Evolutionary conservation across 1,140 invertebrate genomes (phyloP), one percentile per base, ranked within the genome.

Genomic region (Samia ricini): DNA sequence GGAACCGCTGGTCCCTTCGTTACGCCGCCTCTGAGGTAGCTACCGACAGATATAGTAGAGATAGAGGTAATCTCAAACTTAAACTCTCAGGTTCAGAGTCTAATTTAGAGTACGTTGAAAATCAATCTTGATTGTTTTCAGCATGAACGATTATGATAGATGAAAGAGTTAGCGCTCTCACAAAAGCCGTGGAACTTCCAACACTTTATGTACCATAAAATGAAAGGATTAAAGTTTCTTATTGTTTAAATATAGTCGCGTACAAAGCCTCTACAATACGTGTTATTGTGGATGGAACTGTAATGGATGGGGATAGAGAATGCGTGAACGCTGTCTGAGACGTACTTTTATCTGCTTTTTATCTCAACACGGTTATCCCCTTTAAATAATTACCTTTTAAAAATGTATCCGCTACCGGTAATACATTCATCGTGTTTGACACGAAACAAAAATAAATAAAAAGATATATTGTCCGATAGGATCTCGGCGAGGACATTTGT

Each of bases 131-230:
- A 89, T 89, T 86, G 87, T 87, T 89, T 89, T 89, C 87, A 88
- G 84, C 87, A 89, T 89, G 87, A 90, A 88, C 85, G 85, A 90
- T 90, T 90, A 88, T 90, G 88, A 90, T 90, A 90, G 87, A 90
- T 90, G 87, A 88, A 90, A 90, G 87, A 90, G 88, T 90, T 90
- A 90, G 88, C 88, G 84, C 83, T 83, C 78, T 78, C 75, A 81
- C 85, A 82, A 81, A 57, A 80, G 80, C 72, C 70, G 72, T 49
- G 51, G 63, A 48, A 50, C 48, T 23, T 22, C 33, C 59, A 74
- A 66, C 51, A 29, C 56, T 70, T 69, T 71, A 63, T 74, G 67
- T 73, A 71, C 87, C 72, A 64, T 78, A 67, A 67, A 21, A 2
- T 60, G 23, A 64, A 55, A 36, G 15, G 19, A 18, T 61, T 77